Evolutionary conservation across 2,797 vertebrate genomes (phyloP), one percentile per base, ranked within the genome.

Genomic region (Coilia nasus): DNA sequence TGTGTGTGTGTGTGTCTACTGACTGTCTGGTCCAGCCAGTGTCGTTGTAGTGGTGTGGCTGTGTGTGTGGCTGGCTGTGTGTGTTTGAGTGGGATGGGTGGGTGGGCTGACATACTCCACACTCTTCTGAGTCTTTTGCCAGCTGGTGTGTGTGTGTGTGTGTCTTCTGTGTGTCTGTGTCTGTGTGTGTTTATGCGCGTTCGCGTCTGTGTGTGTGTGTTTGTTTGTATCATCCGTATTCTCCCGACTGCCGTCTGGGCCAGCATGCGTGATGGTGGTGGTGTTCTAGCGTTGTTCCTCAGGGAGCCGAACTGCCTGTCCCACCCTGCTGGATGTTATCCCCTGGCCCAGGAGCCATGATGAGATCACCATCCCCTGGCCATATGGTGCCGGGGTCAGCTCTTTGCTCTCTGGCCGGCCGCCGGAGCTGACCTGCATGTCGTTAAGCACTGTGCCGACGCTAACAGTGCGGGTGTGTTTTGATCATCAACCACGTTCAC

Each of bases 361-460:
- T 91, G 90, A 92, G 85, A 89, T 91, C 88, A 91, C 82, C 83
- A 82, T 80, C 82, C 67, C 80, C 0, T 59, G 83, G 71, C 87
- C 88, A 90, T 87, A 91, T 91, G 90, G 89, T 83, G 82, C 71
- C 83, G 82, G 46, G 14, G 82, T 80, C 81, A 75, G 67, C 67
- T 82, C 62, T 4, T 81, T 14, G 31, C 75, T 47, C 80, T n/a
- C 17, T 31, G 47, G 14, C 80, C 67, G 23, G 84, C 83, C 25
- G 50, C 80, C 81, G 81, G 64, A 83, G 62, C 54, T 56, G 83
- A 83, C 85, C 50, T 35, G 47, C 83, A 81, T 12, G 15, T 83
- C 59, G 84, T 84, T 83, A 88, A 21, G 50, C 41, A 41, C 14
- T 4, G 15, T 6, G 15, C 28, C 6, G 1, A 6, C 28, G 12